Base-by-base conservation (phyloP, 1,140 invertebrate species). In the Heliothis virescens region DNA sequence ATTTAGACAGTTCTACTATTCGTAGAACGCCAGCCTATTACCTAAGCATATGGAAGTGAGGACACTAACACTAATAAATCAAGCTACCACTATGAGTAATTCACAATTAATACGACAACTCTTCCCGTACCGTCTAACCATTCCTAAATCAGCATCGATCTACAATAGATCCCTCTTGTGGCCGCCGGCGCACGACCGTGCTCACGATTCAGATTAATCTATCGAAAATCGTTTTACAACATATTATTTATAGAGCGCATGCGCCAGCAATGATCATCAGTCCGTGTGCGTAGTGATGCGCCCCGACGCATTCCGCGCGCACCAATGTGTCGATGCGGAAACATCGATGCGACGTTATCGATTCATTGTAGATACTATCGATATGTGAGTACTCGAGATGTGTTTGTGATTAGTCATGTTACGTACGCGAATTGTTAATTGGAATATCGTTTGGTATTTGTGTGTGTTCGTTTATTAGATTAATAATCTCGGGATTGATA, bases 211-310 rank as follows among this genome's bases (percentile, higher is more conserved):
- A 94, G 93, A 94, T 94, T 94, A 94, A 94, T 94, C 93, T 94
- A 94, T 94, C 92, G 93, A 94, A 94, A 94, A 94, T 94, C 93
- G 93, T 94, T 94, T 94, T 94, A 94, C 93, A 94, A 94, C 92
- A 94, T 94, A 94, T 94, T 94, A 94, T 94, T 94, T 94, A 94
- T 94, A 94, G 93, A 91, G 91, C 87, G 93, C 93, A 94, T 94
- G 93, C 92, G 89, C 91, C 85, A 82, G 88, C 93, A 93, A 94
- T 94, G 93, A 93, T 94, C 93, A 93, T 93, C 92, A 91, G 91
- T 91, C 91, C 90, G 91, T 84, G 87, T 90, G 90, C 90, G 86
- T 91, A 93, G 93, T 87, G 92, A 91, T 93, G 93, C 69, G 89
- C 83, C 72, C 12, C 59, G 84, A 84, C 83, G 87, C 85, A 89